Evolutionary conservation across 2,797 vertebrate species (phyloP).

Genomic region (Anabacerthia variegaticeps): DNA sequence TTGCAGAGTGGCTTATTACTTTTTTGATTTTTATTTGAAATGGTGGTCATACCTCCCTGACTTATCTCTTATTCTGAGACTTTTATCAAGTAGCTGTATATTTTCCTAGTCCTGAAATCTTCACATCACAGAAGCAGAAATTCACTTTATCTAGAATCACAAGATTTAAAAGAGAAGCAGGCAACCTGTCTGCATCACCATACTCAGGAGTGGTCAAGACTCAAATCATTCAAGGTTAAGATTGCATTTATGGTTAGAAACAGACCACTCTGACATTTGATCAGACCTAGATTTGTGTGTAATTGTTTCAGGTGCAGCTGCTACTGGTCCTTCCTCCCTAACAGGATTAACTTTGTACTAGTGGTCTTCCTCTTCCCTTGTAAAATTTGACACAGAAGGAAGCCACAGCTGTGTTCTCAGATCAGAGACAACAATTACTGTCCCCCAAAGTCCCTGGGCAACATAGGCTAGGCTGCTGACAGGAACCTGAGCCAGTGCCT

Average conservation of each 20-base stretch:
- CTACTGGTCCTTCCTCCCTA: background rate
- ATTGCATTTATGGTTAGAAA: background rate
- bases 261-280: background rate
- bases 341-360: background rate
- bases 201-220: background rate
- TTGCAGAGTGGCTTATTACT: background rate
- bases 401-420: background rate
- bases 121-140: background rate
- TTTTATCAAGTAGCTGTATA: background rate
- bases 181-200: background rate
- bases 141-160: background rate
- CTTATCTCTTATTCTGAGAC: background rate
- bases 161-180: background rate
- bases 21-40: background rate
- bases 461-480: background rate
- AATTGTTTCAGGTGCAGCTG: background rate
- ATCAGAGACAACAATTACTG: background rate
- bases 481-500: background rate
- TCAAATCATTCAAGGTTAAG: background rate
- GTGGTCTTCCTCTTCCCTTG: background rate
- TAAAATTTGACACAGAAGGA: background rate
- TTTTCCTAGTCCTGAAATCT: background rate
- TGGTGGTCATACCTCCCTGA: background rate
- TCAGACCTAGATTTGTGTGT: background rate
- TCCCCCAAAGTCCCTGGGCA: background rate